Base-by-base conservation (phyloP, 2,888 invertebrate species). In the Gymnosoma rotundatum region DNA sequence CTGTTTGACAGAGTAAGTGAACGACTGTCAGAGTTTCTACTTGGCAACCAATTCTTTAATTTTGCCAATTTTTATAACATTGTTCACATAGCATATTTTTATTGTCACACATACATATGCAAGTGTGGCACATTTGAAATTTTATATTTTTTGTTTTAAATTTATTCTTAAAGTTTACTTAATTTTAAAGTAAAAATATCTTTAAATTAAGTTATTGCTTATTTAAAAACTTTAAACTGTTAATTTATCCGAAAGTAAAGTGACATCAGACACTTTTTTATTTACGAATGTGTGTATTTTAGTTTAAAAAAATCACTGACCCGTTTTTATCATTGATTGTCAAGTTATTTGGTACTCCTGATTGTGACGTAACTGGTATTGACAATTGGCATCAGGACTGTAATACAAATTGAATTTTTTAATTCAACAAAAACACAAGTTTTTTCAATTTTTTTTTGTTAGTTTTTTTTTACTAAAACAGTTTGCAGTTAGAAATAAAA, bases 341-440 rank as follows among this genome's bases (percentile, higher is more conserved):
- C 42, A 50, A 56, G 25, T 48, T 63, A 63, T 21, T 69, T 36
- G 12, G 9, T 70, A 52, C 66, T 67, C 14, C 66, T 70, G 66
- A 8, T 78, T 66, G 69, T 72, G 58, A 18, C 58, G 56, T 76
- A 70, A 78, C 78, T 84, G 84, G 36, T 78, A 81, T 84, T 84
- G 84, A 84, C 84, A 84, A 81, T 81, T 84, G 84, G 81, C 81
- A 78, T 84, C 84, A 84, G 81, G 81, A 81, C 81, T 84, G 84
- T 81, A 81, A 84, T 74, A 74, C 70, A 84, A 84, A 84, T 84
- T 81, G 78, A 84, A 60, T 84, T 84, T 25, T 84, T 67, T 76
- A 60, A 48, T 72, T 67, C n/a, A 52, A 67, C 61, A 64, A 66
- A 76, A 76, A 36, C 36, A 50, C 20, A 12, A 54, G 25, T 6